Percentiles rank a stretch among this genome's conserved stretches.
phyloP scores from a whole-genome alignment of 2,888 invertebrate genomes.

The Lasius fuliginosus region DNA sequence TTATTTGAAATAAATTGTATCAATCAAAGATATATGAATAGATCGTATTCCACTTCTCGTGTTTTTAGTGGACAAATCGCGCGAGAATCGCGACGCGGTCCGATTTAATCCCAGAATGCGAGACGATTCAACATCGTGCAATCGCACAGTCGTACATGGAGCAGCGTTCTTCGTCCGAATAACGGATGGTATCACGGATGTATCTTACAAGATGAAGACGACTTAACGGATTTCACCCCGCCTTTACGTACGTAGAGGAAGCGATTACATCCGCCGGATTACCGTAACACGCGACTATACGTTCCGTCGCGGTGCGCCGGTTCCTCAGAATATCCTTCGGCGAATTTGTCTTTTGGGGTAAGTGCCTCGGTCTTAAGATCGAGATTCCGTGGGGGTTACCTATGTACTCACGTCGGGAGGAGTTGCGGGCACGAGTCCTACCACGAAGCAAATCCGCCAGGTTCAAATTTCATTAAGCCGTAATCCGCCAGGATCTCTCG shows the following conservation, averaged over 20 bases:
- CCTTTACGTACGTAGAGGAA: constrained; percentile 34
- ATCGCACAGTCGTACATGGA: neutral
- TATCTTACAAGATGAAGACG: constrained; percentile 55
- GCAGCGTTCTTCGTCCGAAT: constrained; percentile 9
- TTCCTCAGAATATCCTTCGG: constrained; percentile 59
- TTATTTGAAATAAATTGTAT: neutral
- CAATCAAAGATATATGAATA: neutral
- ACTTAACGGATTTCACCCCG: constrained; percentile 63
- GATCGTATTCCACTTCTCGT: neutral
- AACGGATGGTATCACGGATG: constrained; percentile 16
- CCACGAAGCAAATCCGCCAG: constrained; percentile 67
- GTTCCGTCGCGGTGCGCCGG: neutral
- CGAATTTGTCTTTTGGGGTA: constrained; percentile 75
- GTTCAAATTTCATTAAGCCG: constrained; percentile 73
- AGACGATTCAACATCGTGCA: constrained; percentile 5
- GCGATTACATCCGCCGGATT: constrained; percentile 71
- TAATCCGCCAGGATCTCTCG: constrained; percentile 60
- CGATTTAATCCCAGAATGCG: constrained; percentile 6
- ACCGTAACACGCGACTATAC: constrained; percentile 65
- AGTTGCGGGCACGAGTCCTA: constrained; percentile 36
- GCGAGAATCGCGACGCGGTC: neutral
- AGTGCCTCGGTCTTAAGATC: constrained; percentile 65
- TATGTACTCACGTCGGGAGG: constrained; percentile 48
- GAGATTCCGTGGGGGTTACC: constrained; percentile 60
- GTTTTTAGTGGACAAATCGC: neutral